Evolutionary conservation across 1,140 invertebrate species (phyloP).

Genomic region (Diorhabda elongata): DNA sequence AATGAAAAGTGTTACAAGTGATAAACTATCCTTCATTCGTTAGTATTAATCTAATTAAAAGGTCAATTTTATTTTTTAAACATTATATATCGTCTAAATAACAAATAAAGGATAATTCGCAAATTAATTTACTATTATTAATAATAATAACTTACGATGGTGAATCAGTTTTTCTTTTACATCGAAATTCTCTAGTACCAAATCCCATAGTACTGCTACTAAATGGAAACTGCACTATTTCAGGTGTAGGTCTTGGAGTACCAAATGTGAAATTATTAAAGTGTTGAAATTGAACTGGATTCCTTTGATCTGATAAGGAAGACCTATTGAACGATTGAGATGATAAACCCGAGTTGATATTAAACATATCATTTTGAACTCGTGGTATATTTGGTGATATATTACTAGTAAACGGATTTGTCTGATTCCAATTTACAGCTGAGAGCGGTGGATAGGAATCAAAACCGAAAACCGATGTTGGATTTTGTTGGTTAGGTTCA

Average conservation of each 20-base stretch:
- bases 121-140: neutral
- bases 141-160: conserved; percentile 36
- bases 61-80: too few relatives aligned
- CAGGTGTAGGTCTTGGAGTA: conserved; percentile 5
- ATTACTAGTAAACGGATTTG: conserved; percentile 8
- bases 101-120: neutral
- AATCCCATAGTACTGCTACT: conserved; percentile 13
- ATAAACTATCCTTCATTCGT: too few relatives aligned
- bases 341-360: neutral
- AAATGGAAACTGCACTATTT: conserved; percentile 32
- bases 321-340: neutral
- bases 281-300: neutral
- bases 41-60: too few relatives aligned
- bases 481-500: conserved; percentile 40
- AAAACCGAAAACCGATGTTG: conserved; percentile 31
- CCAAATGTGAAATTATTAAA: conserved; percentile 29
- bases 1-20: conserved; percentile 16
- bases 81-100: too few relatives aligned
- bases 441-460: conserved; percentile 30
- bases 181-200: conserved; percentile 20
- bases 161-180: conserved; percentile 40
- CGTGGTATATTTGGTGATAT: neutral
- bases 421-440: conserved; percentile 1
- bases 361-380: too few relatives aligned
- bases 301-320: neutral